phyloP scores from a whole-genome alignment of 1,140 invertebrate genomes.

The Brachystomella parvula region DNA sequence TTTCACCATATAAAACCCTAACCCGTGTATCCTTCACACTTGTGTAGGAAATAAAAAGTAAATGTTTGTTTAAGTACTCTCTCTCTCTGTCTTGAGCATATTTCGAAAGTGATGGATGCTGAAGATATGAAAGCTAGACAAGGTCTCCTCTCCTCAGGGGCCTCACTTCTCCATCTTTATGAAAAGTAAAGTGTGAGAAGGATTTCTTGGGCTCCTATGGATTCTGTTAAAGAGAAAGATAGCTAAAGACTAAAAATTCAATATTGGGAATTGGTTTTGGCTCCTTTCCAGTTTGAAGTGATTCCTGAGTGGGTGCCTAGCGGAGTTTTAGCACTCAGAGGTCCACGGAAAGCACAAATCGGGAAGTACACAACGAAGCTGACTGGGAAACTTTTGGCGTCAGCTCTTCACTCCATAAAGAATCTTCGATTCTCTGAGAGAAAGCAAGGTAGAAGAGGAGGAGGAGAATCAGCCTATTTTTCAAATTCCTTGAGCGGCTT shows the following conservation, averaged over 20 bases:
- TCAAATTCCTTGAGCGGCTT: not conserved
- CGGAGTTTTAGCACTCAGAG: conserved; percentile 33
- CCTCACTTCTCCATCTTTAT: no score
- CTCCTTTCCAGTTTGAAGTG: conserved; percentile 33
- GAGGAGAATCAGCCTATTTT: not conserved
- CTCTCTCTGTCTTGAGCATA: no score
- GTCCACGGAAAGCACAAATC: conserved; percentile 22
- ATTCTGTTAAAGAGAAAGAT: not conserved
- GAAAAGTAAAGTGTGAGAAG: no score
- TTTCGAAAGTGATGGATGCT: no score
- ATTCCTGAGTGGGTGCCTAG: conserved; percentile 36
- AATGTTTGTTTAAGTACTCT: not conserved
- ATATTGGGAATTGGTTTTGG: conserved; percentile 26
- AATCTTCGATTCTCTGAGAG: conserved; percentile 8
- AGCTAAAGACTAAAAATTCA: not conserved
- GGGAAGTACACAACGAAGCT: conserved; percentile 32
- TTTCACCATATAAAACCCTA: no score
- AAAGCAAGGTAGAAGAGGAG: conserved; percentile 10
- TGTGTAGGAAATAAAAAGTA: not conserved
- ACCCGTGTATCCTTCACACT: no score
- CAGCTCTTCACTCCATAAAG: conserved; percentile 24
- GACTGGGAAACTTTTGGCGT: conserved; percentile 30
- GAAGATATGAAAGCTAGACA: no score
- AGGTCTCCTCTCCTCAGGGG: no score
- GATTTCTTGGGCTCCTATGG: no score